Percentiles rank a stretch among this genome's conserved stretches.
phyloP scores from a whole-genome alignment of 2,797 vertebrate genomes.

The Champsocephalus esox region DNA sequence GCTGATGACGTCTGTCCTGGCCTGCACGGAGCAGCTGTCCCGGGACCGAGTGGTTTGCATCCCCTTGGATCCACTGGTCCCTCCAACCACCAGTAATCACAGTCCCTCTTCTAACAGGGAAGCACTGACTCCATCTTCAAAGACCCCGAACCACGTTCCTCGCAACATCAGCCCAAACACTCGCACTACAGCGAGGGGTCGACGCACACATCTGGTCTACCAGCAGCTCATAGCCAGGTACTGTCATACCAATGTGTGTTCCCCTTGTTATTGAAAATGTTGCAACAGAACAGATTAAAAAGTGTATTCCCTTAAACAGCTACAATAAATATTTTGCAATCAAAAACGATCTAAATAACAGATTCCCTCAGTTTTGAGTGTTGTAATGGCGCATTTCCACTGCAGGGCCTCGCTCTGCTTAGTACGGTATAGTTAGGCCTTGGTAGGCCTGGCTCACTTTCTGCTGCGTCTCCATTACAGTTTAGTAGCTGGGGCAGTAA shows the following conservation, averaged over 20 bases:
- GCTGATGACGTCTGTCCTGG: conserved; percentile 86
- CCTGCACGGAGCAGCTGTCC: conserved; percentile 86
- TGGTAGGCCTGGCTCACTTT: too few species aligned
- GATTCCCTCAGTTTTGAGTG: too few species aligned
- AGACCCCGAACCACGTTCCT: background rate
- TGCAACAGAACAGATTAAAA: background rate
- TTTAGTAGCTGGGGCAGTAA: too few species aligned
- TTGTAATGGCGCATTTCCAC: too few species aligned
- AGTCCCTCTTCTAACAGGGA: background rate
- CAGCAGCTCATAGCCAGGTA: conserved; percentile 88
- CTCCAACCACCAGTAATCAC: conserved; percentile 30
- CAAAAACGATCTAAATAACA: too few species aligned
- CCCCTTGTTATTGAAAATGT: background rate
- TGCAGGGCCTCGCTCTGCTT: too few species aligned
- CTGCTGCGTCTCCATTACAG: too few species aligned
- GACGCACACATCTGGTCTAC: conserved; percentile 83
- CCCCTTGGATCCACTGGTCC: conserved; percentile 66
- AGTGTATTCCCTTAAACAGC: background rate
- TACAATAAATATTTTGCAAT: background rate
- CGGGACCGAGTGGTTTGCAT: conserved; percentile 86
- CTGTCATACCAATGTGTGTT: background rate
- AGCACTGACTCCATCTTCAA: conserved; percentile 22
- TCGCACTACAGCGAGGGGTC: conserved; percentile 54
- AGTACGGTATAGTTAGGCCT: too few species aligned
- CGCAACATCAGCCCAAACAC: conserved; percentile 11